Evolutionary conservation across 2,113 vertebrate genomes (phyloP), one percentile per base, ranked within the genome.

Genomic region (Stigmatopora nigra): DNA sequence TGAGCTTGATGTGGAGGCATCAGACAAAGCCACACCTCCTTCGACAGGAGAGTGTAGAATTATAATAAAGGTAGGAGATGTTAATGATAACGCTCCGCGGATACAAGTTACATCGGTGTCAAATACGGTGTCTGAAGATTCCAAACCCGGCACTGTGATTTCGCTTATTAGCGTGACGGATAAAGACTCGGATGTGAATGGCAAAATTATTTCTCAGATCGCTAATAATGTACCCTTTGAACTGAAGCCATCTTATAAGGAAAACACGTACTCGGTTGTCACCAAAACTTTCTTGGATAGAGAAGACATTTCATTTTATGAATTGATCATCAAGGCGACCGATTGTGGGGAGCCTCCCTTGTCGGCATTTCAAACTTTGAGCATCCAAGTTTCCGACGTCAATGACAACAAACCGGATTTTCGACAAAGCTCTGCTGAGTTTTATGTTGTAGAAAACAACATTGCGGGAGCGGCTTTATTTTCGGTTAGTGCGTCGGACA

Each of bases 341-440:
- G 88, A 64, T 36, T 64, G 48, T 41, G 63, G 88, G n/a, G 19
- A 31, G 0, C 82, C 83, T 1, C 45, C 79, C 0, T 35, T 86
- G 49, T 81, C 14, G 61, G 69, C 82, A 7, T 52, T 69, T 41
- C 81, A 80, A 63, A 65, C 19, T 0, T 56, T 89, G 0, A 75
- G 10, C 3, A 65, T 89, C 49, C 17, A 55, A 3, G 46, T 88
- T 22, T 77, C 84, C 16, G 88, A 89, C 72, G 72, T 86, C 1
- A 89, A 89, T 66, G 85, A 89, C 5, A 88, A 88, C 22, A 74
- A 63, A 1, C 87, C 87, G 16, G 38, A 75, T 86, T 89, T 72
- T 47, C 51, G 57, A 4, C n/a, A 1, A 76, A 22, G 3, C 14
- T 8, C 76, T 69, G 4, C 81, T 79, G 17, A 76, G 1, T 80